Percentiles rank a stretch among this genome's conserved stretches.
Evolutionary conservation across 2,113 vertebrate genomes (phyloP).

Genomic region (Cyprinodon variegatus): DNA sequence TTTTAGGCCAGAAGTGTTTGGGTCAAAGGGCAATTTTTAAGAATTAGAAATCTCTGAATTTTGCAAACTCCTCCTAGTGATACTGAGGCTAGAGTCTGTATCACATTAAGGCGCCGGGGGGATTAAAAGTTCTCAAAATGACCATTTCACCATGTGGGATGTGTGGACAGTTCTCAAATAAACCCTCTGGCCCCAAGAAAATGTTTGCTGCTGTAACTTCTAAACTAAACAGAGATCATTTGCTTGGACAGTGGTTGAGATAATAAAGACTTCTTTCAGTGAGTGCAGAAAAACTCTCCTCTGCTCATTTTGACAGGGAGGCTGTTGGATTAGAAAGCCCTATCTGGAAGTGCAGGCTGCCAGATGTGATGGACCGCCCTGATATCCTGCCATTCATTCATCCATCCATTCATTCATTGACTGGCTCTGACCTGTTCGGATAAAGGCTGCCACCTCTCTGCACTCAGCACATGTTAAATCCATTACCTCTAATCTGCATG

Average conservation of each 20-base stretch:
- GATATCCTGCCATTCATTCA: conserved; percentile 56
- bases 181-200: too few relatives aligned
- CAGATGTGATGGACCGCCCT: conserved; percentile 35
- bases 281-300: background rate
- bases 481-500: conserved; percentile 47
- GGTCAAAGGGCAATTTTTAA: too few relatives aligned
- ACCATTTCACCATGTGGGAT: too few relatives aligned
- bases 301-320: background rate
- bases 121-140: too few relatives aligned
- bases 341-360: conserved; percentile 37
- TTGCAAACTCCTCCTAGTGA: too few relatives aligned
- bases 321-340: conserved; percentile 22
- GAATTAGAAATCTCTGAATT: too few relatives aligned
- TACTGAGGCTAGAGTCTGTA: too few relatives aligned
- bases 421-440: background rate
- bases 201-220: background rate
- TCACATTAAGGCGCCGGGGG: too few relatives aligned
- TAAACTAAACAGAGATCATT: too few relatives aligned
- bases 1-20: too few relatives aligned
- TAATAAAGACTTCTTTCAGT: background rate
- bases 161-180: too few relatives aligned
- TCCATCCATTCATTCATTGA: conserved; percentile 3
- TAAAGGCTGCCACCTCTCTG: background rate
- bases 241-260: too few relatives aligned
- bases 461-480: conserved; percentile 36